phyloP scores from a whole-genome alignment of 2,113 vertebrate genomes.

The Geothlypis trichas region DNA sequence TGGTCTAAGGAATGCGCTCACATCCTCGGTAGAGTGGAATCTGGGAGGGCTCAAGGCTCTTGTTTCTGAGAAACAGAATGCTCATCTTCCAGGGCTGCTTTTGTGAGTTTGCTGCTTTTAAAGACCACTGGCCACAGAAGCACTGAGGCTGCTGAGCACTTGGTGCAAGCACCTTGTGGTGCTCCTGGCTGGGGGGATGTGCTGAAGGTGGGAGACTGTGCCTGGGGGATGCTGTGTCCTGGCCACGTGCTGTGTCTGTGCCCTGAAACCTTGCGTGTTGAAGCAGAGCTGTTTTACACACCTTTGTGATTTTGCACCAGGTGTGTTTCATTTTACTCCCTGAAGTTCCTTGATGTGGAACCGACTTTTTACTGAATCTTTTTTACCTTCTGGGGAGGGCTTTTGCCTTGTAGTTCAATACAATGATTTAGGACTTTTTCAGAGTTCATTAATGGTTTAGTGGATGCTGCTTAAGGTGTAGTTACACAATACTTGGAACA shows the following conservation, averaged over 20 bases:
- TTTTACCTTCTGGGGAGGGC: background rate
- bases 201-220: background rate
- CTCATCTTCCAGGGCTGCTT: background rate
- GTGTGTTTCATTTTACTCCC: background rate
- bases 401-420: background rate
- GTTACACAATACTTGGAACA: background rate
- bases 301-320: accelerated
- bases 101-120: background rate
- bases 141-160: background rate
- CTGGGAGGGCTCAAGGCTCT: background rate
- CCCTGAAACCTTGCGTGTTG: background rate
- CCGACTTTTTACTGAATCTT: background rate
- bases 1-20: background rate
- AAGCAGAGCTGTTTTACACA: background rate
- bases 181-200: background rate
- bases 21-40: background rate
- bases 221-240: background rate
- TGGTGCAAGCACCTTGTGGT: too few species aligned
- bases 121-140: background rate
- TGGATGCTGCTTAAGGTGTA: background rate
- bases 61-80: background rate
- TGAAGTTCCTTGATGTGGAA: background rate
- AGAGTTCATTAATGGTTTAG: background rate
- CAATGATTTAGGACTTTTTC: background rate
- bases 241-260: accelerated